phyloP scores from a whole-genome alignment of 2,113 vertebrate genomes.

The Charina bottae region DNA sequence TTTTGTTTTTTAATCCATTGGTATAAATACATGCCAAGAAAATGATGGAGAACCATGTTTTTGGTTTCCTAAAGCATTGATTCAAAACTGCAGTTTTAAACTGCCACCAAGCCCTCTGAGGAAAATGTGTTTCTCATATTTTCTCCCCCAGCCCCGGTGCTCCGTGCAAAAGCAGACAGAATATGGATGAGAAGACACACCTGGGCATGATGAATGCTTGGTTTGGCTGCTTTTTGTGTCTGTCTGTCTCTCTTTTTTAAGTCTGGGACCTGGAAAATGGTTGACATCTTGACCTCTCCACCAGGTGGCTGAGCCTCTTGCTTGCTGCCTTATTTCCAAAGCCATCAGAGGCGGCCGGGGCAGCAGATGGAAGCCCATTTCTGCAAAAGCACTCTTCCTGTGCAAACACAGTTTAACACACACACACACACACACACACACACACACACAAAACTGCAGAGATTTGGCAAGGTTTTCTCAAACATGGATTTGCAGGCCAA shows the following conservation, averaged over 20 bases:
- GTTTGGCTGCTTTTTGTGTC: constrained; percentile 46
- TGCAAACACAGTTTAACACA: neutral
- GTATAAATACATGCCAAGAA: neutral
- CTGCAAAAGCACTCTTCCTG: neutral
- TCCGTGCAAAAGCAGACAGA: constrained; percentile 53
- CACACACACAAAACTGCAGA: neutral
- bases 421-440: no score
- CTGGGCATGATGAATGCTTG: constrained; percentile 38
- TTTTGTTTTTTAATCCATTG: neutral
- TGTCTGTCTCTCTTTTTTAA: constrained; percentile 47
- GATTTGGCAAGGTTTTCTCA: neutral
- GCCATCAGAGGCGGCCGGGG: neutral
- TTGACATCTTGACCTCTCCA: constrained; percentile 30
- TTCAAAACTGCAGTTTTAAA: neutral
- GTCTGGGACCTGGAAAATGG: neutral
- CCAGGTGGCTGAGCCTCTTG: constrained; percentile 10
- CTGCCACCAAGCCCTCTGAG: constrained; percentile 27
- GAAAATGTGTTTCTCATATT: constrained; percentile 32
- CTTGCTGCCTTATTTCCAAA: neutral
- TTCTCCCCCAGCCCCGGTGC: neutral
- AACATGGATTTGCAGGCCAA: neutral
- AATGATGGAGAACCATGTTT: neutral
- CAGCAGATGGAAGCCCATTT: neutral
- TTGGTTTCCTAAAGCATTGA: neutral
- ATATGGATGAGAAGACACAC: constrained; percentile 46